These are phyloP conservation scores for Lycia hirtaria DNA, from an alignment of 2,888 invertebrate species.

Conservation along the genomic window DNA sequence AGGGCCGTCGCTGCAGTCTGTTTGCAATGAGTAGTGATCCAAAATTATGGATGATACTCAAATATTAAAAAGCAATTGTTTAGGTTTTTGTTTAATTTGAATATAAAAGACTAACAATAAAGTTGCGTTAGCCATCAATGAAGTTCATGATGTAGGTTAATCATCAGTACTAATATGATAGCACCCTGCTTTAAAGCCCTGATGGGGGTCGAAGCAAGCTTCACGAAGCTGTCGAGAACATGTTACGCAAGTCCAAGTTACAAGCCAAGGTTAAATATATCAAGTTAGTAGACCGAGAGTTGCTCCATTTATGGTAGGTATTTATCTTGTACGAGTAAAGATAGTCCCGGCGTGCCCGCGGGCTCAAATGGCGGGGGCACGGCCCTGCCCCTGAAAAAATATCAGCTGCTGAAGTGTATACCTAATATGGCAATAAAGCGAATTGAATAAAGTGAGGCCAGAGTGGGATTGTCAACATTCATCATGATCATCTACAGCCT, in stretches of 20 bases:
- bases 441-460: too few relatives aligned
- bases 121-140: slow-evolving; percentile 3
- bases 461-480: too few relatives aligned
- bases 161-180: slow-evolving; percentile 8
- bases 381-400: too few relatives aligned
- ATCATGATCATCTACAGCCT: too few relatives aligned
- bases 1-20: too few relatives aligned
- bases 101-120: neutral
- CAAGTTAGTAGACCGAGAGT: neutral
- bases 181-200: neutral
- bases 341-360: too few relatives aligned
- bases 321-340: too few relatives aligned
- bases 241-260: slow-evolving; percentile 4
- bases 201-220: slow-evolving; percentile 13
- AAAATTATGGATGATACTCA: neutral
- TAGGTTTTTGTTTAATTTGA: neutral
- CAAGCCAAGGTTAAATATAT: neutral
- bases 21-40: too few relatives aligned
- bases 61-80: neutral
- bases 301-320: neutral
- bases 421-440: too few relatives aligned
- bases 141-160: slow-evolving; percentile 12
- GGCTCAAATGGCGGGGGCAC: too few relatives aligned
- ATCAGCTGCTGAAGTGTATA: too few relatives aligned
- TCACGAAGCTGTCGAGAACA: slow-evolving; percentile 3